Percentiles rank a stretch among this genome's conserved stretches.
These are phyloP conservation scores for Altica lythri DNA, from an alignment of 2,888 invertebrate species.

Conservation along the genomic window DNA sequence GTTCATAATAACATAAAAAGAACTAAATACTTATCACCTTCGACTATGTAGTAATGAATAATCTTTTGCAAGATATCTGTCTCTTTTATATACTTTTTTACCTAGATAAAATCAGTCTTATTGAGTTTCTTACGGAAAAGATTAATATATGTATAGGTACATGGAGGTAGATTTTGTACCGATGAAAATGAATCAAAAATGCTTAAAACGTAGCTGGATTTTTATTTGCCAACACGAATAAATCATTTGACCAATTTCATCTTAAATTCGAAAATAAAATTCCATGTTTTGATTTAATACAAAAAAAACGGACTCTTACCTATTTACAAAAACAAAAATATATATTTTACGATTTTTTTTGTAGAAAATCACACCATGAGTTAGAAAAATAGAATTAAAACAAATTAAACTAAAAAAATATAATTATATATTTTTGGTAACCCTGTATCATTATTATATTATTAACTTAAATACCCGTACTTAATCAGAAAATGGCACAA, in stretches of 20 bases:
- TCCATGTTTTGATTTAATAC: constrained; percentile 23
- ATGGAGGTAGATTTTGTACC: constrained; percentile 47
- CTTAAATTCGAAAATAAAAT: constrained; percentile 9
- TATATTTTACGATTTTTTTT: constrained; percentile 21
- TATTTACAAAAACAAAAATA: constrained; percentile 36
- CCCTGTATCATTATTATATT: constrained; percentile 49
- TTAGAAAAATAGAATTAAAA: constrained; percentile 27
- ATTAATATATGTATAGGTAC: constrained; percentile 42
- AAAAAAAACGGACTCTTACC: constrained; percentile 22
- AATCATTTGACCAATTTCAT: constrained; percentile 12
- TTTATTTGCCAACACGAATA: constrained; percentile 15
- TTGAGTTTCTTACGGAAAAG: constrained; percentile 49
- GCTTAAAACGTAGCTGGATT: constrained; percentile 5
- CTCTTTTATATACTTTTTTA: constrained; percentile 36
- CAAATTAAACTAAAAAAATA: constrained; percentile 41
- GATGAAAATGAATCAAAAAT: constrained; percentile 19
- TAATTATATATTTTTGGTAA: constrained; percentile 48
- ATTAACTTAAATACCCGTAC: constrained; percentile 44
- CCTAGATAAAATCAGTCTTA: constrained; percentile 60
- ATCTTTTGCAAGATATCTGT: constrained; percentile 32
- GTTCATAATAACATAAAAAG: no score
- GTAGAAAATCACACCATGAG: constrained; percentile 25
- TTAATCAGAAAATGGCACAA: constrained; percentile 42
- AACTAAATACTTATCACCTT: no score
- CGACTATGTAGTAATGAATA: constrained; percentile 10